Base-by-base conservation (phyloP, 1,140 invertebrate species). In the Micrasema minimum region DNA sequence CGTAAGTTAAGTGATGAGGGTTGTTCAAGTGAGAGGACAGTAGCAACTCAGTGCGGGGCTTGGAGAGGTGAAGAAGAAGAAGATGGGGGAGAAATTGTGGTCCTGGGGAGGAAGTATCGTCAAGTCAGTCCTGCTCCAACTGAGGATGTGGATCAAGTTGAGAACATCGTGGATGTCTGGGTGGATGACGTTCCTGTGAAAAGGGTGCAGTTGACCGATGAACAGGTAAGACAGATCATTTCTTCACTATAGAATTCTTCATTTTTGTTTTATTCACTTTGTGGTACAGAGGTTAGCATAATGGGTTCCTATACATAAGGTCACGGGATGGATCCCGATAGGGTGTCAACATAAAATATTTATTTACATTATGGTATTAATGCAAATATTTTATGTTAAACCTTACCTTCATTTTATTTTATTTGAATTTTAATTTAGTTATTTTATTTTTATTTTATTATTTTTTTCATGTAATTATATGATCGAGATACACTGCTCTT, bases 141-240 rank as follows among this genome's bases (percentile, higher is more conserved):
- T 0, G 77, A 78, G 22, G 80, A 80, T 41, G 73, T 72, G 46
- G 82, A 84, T 55, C 80, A 76, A 77, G 80, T 81, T 37, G 83
- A 84, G 78, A 83, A 83, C 59, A 79, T 83, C 66, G 74, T 81
- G 75, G 83, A 84, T 51, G 81, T 85, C 37, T 85, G 83, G 83
- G 78, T 82, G 65, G 81, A 76, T 18, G 77, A 43, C 75, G 64
- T 18, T 73, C 77, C 35, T 70, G 66, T 23, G 61, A 66, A 16
- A 16, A 67, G 38, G 53, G 26, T 23, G 23, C 46, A 43, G 16
- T 67, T 51, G 4, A n/a, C n/a, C 11, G 64, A 79, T 79, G 74
- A 78, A 71, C 77, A 85, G 83, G 83, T 83, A 69, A 64, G 51
- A 48, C 18, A 14, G 1, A 45, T 45, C 18, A 16, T 1, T 6